These are phyloP conservation scores for Drosophila kuntzei DNA, from an alignment of 2,888 invertebrate species.

Conservation along the genomic window DNA sequence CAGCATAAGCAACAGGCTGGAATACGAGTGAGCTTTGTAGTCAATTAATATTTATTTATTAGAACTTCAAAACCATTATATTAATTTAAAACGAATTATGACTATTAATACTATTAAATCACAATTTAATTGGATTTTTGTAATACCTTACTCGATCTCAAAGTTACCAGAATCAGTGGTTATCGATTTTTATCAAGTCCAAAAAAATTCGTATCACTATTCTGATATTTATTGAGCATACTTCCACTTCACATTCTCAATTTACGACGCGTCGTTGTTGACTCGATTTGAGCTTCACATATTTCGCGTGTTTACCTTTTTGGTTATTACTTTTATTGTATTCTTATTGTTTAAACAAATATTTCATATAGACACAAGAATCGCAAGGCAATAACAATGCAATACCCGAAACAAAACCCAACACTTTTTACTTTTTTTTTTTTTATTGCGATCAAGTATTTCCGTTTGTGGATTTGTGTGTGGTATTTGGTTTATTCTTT, in stretches of 20 bases:
- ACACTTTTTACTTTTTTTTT: conserved; percentile 22
- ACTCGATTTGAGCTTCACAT: conserved; percentile 27
- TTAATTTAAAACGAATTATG: background rate
- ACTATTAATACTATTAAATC: background rate
- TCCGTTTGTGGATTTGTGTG: conserved; percentile 53
- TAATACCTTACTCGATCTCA: background rate
- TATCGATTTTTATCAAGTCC: conserved; percentile 19
- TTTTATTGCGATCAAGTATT: conserved; percentile 46
- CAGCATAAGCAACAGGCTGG: background rate
- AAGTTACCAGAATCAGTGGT: background rate
- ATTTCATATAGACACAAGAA: conserved; percentile 34
- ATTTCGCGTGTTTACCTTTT: conserved; percentile 30
- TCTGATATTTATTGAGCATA: conserved; percentile 7
- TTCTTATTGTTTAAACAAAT: conserved; percentile 43
- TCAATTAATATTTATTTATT: conserved; percentile 1
- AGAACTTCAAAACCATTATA: background rate
- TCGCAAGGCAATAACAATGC: conserved; percentile 43
- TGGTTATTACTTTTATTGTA: conserved; percentile 18
- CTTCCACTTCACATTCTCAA: conserved; percentile 31
- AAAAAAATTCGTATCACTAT: conserved; percentile 6
- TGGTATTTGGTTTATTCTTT: conserved; percentile 42
- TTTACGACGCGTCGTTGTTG: conserved; percentile 22
- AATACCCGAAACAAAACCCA: conserved; percentile 39
- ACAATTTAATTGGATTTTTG: background rate
- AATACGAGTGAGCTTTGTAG: background rate